phyloP scores from a whole-genome alignment of 2,888 invertebrate species.

The Hyppa rectilinea region DNA sequence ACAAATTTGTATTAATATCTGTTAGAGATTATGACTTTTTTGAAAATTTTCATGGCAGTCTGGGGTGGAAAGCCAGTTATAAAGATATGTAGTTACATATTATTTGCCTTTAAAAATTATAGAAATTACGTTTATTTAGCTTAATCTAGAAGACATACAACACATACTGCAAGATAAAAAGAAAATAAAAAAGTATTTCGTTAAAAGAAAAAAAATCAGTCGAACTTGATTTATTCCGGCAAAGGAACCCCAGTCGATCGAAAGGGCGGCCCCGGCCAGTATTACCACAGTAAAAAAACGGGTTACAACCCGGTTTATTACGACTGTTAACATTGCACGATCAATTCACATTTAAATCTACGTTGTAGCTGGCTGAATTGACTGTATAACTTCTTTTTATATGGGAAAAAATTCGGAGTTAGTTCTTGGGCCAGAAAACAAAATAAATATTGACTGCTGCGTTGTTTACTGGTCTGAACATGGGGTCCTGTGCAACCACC shows the following conservation, averaged over 20 bases:
- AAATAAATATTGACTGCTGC: neutral
- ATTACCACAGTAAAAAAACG: slow-evolving; percentile 66
- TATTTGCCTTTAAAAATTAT: neutral
- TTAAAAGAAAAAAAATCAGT: neutral
- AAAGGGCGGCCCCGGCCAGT: slow-evolving; percentile 57
- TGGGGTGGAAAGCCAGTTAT: neutral
- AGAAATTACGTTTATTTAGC: neutral
- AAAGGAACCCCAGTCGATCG: slow-evolving; percentile 53
- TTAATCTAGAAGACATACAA: neutral
- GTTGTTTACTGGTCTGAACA: too few species aligned
- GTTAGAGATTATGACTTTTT: too few species aligned
- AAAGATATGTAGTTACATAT: neutral
- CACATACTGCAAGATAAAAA: neutral
- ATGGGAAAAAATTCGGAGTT: neutral
- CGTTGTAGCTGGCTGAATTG: slow-evolving; percentile 44
- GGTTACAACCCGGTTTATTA: slow-evolving; percentile 63
- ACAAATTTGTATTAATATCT: neutral
- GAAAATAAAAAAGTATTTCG: neutral
- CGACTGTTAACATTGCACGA: slow-evolving; percentile 66
- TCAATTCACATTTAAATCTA: slow-evolving; percentile 67
- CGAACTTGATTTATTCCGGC: slow-evolving; percentile 52
- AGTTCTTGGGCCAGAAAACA: neutral
- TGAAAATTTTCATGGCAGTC: neutral
- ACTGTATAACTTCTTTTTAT: slow-evolving; percentile 24
- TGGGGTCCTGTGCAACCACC: too few species aligned